phyloP scores from a whole-genome alignment of 2,888 invertebrate species.

The Lottia scabra region DNA sequence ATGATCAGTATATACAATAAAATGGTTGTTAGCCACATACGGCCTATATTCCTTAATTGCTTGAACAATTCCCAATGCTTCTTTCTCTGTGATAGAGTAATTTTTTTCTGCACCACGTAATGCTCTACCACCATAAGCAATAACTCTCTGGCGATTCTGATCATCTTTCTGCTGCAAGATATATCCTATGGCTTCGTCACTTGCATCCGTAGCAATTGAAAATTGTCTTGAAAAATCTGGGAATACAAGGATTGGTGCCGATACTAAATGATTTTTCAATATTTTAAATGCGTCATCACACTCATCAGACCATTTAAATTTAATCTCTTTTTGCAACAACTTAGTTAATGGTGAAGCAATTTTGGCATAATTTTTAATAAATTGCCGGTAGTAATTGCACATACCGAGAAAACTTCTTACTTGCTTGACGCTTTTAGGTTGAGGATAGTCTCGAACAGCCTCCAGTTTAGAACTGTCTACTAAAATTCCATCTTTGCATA shows the following conservation, averaged over 20 bases:
- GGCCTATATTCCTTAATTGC: slow-evolving; percentile 32
- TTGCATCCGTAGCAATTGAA: slow-evolving; percentile 29
- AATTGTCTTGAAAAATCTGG: slow-evolving; percentile 32
- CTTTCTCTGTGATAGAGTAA: slow-evolving; percentile 31
- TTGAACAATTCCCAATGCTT: slow-evolving; percentile 33
- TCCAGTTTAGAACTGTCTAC: background rate
- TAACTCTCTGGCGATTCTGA: slow-evolving; percentile 21
- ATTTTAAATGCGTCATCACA: slow-evolving; percentile 26
- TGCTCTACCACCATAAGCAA: slow-evolving; percentile 35
- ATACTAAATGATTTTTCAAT: slow-evolving; percentile 21
- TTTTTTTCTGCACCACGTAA: slow-evolving; percentile 26
- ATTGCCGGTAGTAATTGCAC: slow-evolving; percentile 30
- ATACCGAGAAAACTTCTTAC: slow-evolving; percentile 28
- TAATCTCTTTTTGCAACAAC: slow-evolving; percentile 23
- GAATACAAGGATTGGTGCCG: slow-evolving; percentile 31
- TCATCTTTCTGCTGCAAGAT: slow-evolving; percentile 30
- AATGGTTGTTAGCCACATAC: slow-evolving; percentile 31
- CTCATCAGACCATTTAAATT: slow-evolving; percentile 32
- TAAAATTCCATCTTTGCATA: background rate
- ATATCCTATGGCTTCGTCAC: slow-evolving; percentile 25
- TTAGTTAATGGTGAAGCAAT: slow-evolving; percentile 31
- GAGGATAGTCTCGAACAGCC: no score
- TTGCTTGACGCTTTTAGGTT: slow-evolving; percentile 28
- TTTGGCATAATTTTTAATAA: slow-evolving; percentile 28
- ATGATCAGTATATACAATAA: slow-evolving; percentile 38